Base-by-base conservation (phyloP, 2,797 vertebrate genomes). In the Semaprochilodus insignis region DNA sequence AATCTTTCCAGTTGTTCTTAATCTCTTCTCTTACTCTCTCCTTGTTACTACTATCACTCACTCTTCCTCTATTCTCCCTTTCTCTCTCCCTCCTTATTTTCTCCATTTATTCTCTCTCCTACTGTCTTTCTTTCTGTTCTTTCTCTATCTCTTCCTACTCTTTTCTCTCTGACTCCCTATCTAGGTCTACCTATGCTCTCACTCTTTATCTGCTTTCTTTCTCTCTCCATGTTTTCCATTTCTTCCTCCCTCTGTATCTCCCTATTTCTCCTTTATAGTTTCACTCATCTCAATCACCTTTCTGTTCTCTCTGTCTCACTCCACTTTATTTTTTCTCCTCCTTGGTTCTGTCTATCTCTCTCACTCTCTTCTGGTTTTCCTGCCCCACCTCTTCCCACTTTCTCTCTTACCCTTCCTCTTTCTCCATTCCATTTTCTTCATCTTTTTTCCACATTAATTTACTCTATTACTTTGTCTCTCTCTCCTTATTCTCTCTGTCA, bases 361-460 rank as follows among this genome's bases (percentile, higher is more conserved):
- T 62, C 7, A 0, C 55, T 78, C 60, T 66, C 40, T 71, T 72
- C 44, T 67, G 31, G 17, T 73, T 40, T 36, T 57, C 65, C 52
- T 73, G 36, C 54, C 72, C n/a, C 51, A 36, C 23, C 65, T 54
- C 44, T 44, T 31, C 70, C 74, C 55, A 57, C 73, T 66, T 59
- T 52, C n/a, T 74, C 70, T 74, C 55, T 73, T 63, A 19, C 67
- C 23, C 27, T 57, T 27, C 10, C 27, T 17, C 17, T 52, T 55
- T 73, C 57, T 54, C 51, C 40, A 62, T 55, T 52, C 34, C 48
- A 62, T 55, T 59, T 11, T 36, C 23, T 74, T 60, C 66, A 27
- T 66, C 60, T 57, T 67, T 51, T n/a, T 78, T 60, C 54, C 57
- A 73, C 67, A 17, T 27, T 78, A 36, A 31, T 51, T 72, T 67